Evolutionary conservation across 92 coral and sea anemone species (phyloP).

Genomic region (Heteractis magnifica): DNA sequence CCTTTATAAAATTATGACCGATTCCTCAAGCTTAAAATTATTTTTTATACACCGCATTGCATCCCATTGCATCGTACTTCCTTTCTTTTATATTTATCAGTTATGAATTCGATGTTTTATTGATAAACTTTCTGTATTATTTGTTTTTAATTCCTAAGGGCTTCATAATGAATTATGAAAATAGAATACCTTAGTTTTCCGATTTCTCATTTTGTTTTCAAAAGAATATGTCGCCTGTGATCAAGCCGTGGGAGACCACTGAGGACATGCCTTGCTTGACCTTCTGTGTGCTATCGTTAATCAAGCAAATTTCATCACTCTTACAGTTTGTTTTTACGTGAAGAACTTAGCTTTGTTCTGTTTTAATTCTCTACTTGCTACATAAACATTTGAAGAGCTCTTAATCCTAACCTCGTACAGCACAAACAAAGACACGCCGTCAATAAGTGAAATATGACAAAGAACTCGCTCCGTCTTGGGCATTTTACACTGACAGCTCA

Average conservation of each 20-base stretch:
- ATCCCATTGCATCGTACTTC: neutral
- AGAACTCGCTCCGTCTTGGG: neutral
- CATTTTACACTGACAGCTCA: neutral
- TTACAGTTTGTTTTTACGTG: neutral
- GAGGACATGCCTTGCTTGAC: neutral
- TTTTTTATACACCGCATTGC: neutral
- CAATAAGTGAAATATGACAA: neutral
- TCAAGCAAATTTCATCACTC: constrained; percentile 1
- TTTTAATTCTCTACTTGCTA: neutral
- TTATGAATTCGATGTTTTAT: no score
- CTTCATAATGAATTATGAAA: neutral
- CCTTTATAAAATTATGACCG: no score
- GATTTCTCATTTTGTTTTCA: neutral
- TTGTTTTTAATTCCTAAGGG: no score
- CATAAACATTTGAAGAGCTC: neutral
- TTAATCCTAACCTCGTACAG: neutral
- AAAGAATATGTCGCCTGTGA: no score
- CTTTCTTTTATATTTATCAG: no score
- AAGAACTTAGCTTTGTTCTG: neutral
- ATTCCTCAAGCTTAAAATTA: no score
- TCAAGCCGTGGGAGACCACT: neutral
- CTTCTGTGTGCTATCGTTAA: neutral
- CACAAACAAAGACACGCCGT: neutral
- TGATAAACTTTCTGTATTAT: neutral
- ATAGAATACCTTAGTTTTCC: neutral